Conservation (phyloP, 2,888 invertebrate species). For the Agonopterix subpropinquella region DNA sequence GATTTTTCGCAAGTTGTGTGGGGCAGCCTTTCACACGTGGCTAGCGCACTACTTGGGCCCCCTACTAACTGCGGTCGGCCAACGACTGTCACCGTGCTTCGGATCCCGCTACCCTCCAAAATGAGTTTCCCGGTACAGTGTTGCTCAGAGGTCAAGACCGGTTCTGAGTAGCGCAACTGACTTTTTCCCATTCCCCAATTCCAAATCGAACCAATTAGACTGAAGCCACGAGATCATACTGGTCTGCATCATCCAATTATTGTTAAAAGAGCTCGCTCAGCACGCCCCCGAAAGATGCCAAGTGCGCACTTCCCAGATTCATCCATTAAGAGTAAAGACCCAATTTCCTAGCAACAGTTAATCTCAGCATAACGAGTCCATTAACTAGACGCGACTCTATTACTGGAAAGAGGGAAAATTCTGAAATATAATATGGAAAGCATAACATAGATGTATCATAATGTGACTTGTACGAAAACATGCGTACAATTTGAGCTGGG, state of each 20-base stretch:
- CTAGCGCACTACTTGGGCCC: too few relatives aligned
- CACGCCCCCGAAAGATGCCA: slow-evolving; percentile 23
- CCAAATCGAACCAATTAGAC: slow-evolving; percentile 4
- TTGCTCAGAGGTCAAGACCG: too few relatives aligned
- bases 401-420: slow-evolving; percentile 15
- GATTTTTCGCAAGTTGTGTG: too few relatives aligned
- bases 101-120: too few relatives aligned
- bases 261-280: slow-evolving; percentile 15
- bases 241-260: slow-evolving; percentile 34
- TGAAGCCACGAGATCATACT: not conserved
- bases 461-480: not conserved
- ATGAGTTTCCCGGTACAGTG: too few relatives aligned
- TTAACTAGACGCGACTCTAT: slow-evolving; percentile 23
- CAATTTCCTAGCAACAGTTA: slow-evolving; percentile 39
- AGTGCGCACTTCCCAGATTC: slow-evolving; percentile 32
- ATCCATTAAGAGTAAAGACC: slow-evolving; percentile 34
- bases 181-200: too few relatives aligned
- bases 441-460: not conserved
- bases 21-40: too few relatives aligned
- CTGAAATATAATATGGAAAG: slow-evolving; percentile 1
- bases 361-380: slow-evolving; percentile 34
- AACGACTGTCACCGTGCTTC: too few relatives aligned
- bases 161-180: too few relatives aligned
- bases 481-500: not conserved
- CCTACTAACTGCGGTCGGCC: too few relatives aligned